Evolutionary conservation across 2,113 vertebrate species (phyloP).

Genomic region (Platanista minor): DNA sequence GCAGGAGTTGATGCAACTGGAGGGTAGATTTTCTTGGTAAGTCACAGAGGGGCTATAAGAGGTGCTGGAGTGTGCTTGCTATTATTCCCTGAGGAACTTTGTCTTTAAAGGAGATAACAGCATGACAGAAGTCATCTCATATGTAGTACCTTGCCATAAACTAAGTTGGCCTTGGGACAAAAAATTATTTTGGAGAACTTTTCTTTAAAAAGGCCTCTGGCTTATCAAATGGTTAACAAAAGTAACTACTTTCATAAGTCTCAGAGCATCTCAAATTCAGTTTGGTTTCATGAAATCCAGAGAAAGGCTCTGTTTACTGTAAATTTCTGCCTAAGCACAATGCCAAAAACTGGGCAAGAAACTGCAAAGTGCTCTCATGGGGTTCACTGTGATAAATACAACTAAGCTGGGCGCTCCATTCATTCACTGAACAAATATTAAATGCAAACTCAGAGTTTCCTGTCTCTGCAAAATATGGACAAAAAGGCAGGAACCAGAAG

Average conservation of each 20-base stretch:
- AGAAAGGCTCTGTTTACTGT: not conserved
- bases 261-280: not conserved
- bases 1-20: not conserved
- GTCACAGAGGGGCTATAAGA: not conserved
- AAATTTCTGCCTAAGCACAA: not conserved
- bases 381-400: not conserved
- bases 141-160: not conserved
- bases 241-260: conserved; percentile 33
- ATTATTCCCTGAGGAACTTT: not conserved
- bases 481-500: not conserved
- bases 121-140: not conserved
- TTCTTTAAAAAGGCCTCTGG: not conserved
- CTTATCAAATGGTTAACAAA: conserved; percentile 21
- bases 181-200: not conserved
- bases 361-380: not conserved
- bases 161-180: not conserved
- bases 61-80: not conserved
- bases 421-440: not conserved
- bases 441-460: not conserved
- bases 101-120: not conserved
- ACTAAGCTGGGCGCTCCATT: not conserved
- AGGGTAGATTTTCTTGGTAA: not conserved
- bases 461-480: not conserved
- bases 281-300: not conserved
- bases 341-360: not conserved